Percentiles rank a stretch among this genome's conserved stretches.
phyloP scores from a whole-genome alignment of 2,888 invertebrate species.

The Lasioglossum marginatum region DNA sequence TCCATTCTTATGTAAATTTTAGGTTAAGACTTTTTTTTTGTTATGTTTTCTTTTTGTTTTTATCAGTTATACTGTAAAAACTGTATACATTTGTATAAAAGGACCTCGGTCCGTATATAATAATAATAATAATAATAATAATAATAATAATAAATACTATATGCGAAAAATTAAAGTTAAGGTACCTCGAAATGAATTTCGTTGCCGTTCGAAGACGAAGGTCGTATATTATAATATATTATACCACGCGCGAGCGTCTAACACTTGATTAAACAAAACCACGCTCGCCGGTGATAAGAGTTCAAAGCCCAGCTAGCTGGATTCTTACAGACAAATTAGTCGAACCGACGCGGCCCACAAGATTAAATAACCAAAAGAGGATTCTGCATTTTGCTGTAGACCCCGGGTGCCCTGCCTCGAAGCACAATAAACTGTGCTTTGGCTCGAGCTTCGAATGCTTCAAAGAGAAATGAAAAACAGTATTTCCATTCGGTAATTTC shows the following conservation, averaged over 20 bases:
- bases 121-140: too few relatives aligned
- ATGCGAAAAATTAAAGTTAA: too few relatives aligned
- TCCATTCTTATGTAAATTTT: too few relatives aligned
- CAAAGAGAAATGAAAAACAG: conserved; percentile 5
- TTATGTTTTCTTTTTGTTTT: too few relatives aligned
- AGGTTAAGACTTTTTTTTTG: too few relatives aligned
- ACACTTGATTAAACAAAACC: conserved; percentile 1
- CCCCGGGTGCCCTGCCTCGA: neutral
- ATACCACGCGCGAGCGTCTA: neutral
- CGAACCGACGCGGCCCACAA: neutral
- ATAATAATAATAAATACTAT: too few relatives aligned
- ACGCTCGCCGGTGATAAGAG: neutral
- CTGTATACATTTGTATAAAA: too few relatives aligned
- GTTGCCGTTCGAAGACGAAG: neutral
- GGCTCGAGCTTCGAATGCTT: neutral
- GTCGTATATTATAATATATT: neutral
- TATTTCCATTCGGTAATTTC: conserved; percentile 1
- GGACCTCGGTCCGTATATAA: too few relatives aligned
- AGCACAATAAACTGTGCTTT: conserved; percentile 20
- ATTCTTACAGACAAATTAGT: conserved; percentile 13
- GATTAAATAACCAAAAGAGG: conserved; percentile 17
- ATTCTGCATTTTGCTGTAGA: conserved; percentile 12
- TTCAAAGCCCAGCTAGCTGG: neutral
- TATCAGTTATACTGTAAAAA: too few relatives aligned
- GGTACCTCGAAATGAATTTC: neutral